Evolutionary conservation across 2,113 vertebrate species (phyloP).

Genomic region (Scytalopus superciliaris): DNA sequence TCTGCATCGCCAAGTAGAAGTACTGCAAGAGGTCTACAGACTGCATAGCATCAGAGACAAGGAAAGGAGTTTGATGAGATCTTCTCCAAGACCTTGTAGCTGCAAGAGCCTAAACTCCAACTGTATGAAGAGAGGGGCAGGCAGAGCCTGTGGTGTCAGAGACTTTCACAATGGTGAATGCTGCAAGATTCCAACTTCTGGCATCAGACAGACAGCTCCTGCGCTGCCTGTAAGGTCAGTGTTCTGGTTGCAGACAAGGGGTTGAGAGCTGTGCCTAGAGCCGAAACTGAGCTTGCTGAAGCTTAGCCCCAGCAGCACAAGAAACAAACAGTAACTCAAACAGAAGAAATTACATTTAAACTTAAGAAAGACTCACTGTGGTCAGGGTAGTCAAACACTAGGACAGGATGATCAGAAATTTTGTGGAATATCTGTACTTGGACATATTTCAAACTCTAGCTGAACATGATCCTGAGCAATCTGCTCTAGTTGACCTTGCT

Average conservation of each 20-base stretch:
- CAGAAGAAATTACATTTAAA: background rate
- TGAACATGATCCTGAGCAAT: background rate
- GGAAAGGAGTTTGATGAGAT: background rate
- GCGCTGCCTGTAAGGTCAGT: background rate
- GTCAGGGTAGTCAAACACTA: background rate
- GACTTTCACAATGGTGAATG: background rate
- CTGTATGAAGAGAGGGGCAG: background rate
- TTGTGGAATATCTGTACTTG: background rate
- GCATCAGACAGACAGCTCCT: background rate
- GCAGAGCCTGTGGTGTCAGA: background rate
- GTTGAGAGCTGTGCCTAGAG: background rate
- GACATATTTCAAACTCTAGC: background rate
- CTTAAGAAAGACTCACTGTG: background rate
- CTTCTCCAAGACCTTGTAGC: background rate
- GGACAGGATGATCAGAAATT: background rate
- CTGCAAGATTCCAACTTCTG: background rate
- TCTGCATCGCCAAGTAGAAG: too few species aligned
- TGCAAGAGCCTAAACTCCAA: background rate
- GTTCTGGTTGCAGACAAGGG: background rate
- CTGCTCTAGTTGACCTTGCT: background rate
- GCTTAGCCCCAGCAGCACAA: background rate
- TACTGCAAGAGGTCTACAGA: background rate
- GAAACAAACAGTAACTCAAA: background rate
- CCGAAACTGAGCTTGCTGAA: background rate
- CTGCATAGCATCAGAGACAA: background rate